Evolutionary conservation across 2,797 vertebrate species (phyloP), one percentile per base, ranked within the genome.

Genomic region (Silurus lanzhouensis): DNA sequence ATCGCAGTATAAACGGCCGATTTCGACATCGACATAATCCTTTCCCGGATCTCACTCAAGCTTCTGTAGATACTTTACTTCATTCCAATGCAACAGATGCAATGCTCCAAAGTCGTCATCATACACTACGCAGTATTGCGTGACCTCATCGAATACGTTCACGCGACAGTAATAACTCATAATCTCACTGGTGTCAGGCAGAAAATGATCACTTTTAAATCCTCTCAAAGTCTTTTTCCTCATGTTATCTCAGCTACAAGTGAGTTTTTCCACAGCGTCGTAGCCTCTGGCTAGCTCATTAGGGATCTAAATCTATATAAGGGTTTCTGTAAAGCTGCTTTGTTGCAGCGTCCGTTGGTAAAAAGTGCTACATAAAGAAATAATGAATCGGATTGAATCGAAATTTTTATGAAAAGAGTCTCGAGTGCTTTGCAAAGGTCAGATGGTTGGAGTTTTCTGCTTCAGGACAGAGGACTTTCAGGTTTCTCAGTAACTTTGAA

Each of bases 291-390:
- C 61, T 27, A 27, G 27, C 78, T 66, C 61, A 27, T 66, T 81
- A 66, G 63, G n/a, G 78, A 81, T 81, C n/a, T 52, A 52, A 66
- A 81, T 66, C 46, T 81, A 19, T 81, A 67, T 81, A 22, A 48
- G n/a, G 17, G 44, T 81, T 81, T 27, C 61, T 64, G 38, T 79
- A 19, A 64, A 80, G 44, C 61, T 52, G 61, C n/a, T 66, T 19
- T 66, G n/a, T 64, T n/a, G 6, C 6, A 19, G 6, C 27, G 61
- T 66, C 61, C n/a, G 19, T 66, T 66, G 61, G 46, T 52, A 79
- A 81, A 52, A 52, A 81, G 17, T 10, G 5, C 2, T 19, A 7
- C 27, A 52, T 52, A 19, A 80, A 79, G 38, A 57, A 78, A 78
- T 31, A 79, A 76, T 19, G 14, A 78, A 66, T 3, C 25, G 60